A percentile compares a stretch with the other conserved stretches of the same genome.
phyloP scores from a whole-genome alignment of 2,113 vertebrate species.

The Halichoerus grypus region DNA sequence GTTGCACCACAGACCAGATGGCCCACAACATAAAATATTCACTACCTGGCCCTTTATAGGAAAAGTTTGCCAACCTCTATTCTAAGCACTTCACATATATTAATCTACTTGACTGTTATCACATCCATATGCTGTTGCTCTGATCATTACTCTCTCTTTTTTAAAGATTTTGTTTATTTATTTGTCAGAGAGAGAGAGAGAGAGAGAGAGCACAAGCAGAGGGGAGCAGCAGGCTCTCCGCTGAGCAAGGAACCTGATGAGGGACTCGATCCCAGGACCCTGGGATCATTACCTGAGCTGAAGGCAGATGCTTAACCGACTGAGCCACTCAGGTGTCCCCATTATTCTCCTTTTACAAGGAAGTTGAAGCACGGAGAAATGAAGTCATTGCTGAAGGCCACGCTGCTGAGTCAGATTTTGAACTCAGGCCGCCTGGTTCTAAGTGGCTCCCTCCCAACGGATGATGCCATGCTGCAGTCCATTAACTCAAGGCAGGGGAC shows the following conservation, averaged over 20 bases:
- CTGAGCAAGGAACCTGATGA: neutral
- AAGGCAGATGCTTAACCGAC: neutral
- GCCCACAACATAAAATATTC: neutral
- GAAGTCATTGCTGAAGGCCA: neutral
- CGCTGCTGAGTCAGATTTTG: neutral
- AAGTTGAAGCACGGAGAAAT: neutral
- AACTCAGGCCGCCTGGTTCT: neutral
- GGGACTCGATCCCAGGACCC: neutral
- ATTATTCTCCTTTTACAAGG: neutral
- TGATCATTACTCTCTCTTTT: neutral
- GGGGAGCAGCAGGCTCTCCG: neutral
- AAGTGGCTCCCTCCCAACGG: neutral
- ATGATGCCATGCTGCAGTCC: no score
- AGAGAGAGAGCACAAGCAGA: neutral
- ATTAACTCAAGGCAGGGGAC: neutral
- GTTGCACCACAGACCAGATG: neutral
- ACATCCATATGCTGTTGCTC: neutral
- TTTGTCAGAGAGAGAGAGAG: neutral
- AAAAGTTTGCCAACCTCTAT: neutral
- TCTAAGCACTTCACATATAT: neutral
- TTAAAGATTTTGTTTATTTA: neutral
- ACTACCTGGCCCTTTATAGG: neutral
- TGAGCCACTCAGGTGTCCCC: neutral
- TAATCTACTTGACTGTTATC: neutral
- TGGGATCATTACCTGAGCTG: neutral